Conservation (phyloP, 1,140 invertebrate species). For the Formica exsecta region DNA sequence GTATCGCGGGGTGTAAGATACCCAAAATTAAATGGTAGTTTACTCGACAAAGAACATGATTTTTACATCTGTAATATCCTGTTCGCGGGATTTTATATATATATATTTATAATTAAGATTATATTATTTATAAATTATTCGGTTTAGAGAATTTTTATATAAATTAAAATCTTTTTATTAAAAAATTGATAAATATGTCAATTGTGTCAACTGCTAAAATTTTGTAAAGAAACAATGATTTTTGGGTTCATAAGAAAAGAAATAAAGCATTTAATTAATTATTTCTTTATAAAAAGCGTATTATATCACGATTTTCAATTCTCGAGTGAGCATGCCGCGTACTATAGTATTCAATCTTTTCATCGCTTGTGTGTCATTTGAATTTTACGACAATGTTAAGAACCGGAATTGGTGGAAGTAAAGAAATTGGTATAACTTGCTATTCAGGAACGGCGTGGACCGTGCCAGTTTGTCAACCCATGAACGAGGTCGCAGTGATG, state of each 20-base stretch:
- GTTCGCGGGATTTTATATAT: background rate
- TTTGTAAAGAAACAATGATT: background rate
- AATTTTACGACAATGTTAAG: slow-evolving; percentile 33
- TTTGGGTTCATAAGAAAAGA: background rate
- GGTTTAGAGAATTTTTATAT: too few relatives aligned
- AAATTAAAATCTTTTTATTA: background rate
- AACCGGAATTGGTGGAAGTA: slow-evolving; percentile 35
- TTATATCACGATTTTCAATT: background rate
- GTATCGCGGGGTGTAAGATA: background rate
- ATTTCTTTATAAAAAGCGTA: background rate
- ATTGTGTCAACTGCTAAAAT: background rate
- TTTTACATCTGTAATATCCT: background rate
- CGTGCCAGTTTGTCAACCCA: slow-evolving; percentile 57
- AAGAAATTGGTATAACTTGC: slow-evolving; percentile 12
- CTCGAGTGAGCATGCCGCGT: background rate
- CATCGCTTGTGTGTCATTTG: background rate
- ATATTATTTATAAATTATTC: too few relatives aligned
- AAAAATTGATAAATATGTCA: background rate
- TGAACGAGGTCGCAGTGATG: slow-evolving; percentile 46
- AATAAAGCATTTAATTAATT: background rate
- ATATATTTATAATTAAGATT: too few relatives aligned
- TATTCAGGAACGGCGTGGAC: background rate
- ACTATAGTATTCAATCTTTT: slow-evolving; percentile 17
- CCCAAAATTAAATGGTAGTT: too few relatives aligned
- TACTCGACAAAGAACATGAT: background rate